Percentiles rank a stretch among this genome's conserved stretches.
Evolutionary conservation across 2,888 invertebrate genomes (phyloP).

Genomic region (Proisotoma minuta): DNA sequence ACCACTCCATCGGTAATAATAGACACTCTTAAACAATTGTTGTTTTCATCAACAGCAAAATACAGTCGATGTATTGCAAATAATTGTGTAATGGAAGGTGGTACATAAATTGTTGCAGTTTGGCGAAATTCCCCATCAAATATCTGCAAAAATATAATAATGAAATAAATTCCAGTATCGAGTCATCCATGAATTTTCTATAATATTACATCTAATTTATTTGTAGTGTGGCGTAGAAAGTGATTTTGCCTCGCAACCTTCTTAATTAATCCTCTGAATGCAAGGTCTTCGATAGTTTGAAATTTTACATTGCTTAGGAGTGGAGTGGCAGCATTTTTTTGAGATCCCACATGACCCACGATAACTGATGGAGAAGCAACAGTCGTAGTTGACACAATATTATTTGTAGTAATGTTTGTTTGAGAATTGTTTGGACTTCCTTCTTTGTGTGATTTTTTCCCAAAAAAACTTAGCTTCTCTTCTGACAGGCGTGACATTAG

Average conservation of each 20-base stretch:
- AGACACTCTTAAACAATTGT: conserved; percentile 31
- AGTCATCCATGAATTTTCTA: background rate
- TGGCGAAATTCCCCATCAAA: conserved; percentile 47
- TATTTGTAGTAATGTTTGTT: conserved; percentile 16
- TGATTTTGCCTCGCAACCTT: conserved; percentile 39
- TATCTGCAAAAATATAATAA: conserved; percentile 28
- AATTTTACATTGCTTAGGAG: conserved; percentile 34
- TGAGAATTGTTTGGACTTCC: conserved; percentile 13
- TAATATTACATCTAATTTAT: conserved; percentile 43
- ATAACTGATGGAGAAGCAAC: background rate
- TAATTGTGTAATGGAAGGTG: conserved; percentile 33
- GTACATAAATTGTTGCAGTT: conserved; percentile 40
- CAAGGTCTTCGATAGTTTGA: conserved; percentile 38
- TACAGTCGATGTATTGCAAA: conserved; percentile 43
- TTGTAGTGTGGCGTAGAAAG: conserved; percentile 39
- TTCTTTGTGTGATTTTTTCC: conserved; percentile 33
- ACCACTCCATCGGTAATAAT: conserved; percentile 40
- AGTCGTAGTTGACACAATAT: conserved; percentile 14
- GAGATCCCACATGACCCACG: conserved; percentile 3
- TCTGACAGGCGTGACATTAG: conserved; percentile 43
- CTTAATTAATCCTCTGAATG: conserved; percentile 38
- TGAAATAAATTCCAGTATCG: background rate
- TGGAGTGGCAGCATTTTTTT: conserved; percentile 6
- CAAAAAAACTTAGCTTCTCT: conserved; percentile 41
- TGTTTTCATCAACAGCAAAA: conserved; percentile 41